These are phyloP conservation scores for Cettia cetti DNA, from an alignment of 2,113 vertebrate species.

Conservation along the genomic window DNA sequence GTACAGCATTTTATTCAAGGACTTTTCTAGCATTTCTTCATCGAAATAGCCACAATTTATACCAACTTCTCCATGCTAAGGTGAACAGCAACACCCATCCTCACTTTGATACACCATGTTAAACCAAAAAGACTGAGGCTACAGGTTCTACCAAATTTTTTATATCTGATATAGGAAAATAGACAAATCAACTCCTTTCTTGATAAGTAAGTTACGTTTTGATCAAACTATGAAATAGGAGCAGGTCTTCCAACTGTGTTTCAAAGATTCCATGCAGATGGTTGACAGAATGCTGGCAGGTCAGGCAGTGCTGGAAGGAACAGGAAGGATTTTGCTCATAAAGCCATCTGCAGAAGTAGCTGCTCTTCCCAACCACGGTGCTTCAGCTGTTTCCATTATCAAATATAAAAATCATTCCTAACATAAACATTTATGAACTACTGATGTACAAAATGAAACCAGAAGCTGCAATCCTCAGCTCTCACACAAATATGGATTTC, in stretches of 20 bases:
- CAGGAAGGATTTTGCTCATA: not conserved
- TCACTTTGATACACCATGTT: not conserved
- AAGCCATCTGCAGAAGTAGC: not conserved
- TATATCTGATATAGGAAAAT: not conserved
- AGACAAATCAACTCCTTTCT: not conserved
- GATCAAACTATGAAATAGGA: not conserved
- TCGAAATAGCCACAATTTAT: not conserved
- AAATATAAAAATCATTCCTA: not conserved
- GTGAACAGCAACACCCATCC: not conserved
- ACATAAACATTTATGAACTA: not conserved
- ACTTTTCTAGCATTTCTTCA: conserved; percentile 41
- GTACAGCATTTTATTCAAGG: not conserved
- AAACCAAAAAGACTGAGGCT: not conserved
- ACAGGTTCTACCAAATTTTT: not conserved
- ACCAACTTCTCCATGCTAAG: not conserved
- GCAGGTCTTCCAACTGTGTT: not conserved
- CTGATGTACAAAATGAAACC: not conserved
- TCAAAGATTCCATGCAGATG: not conserved
- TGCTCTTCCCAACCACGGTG: not conserved
- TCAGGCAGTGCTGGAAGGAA: not conserved
- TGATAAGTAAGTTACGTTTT: not conserved
- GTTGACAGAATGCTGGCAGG: not conserved
- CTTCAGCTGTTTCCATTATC: not conserved
- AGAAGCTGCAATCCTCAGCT: not conserved
- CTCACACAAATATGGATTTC: not conserved